These are phyloP conservation scores for Drosophila trichaetosa DNA, from an alignment of 2,888 invertebrate genomes.

Conservation along the genomic window DNA sequence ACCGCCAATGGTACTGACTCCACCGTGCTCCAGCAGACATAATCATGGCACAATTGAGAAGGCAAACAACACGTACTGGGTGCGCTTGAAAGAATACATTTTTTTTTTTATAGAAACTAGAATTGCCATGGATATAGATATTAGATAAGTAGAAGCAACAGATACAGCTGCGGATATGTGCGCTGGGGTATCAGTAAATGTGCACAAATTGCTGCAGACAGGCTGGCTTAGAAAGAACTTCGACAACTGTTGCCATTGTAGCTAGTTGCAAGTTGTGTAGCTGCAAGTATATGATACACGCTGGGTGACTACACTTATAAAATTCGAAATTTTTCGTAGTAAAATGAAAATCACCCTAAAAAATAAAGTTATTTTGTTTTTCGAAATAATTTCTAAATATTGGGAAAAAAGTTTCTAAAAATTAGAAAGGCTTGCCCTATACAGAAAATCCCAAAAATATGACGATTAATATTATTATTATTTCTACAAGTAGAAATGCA, in stretches of 20 bases:
- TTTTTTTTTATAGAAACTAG: conserved; percentile 9
- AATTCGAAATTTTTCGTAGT: not conserved
- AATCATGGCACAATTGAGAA: conserved; percentile 72
- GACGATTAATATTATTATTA: not conserved
- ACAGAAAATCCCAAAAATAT: not conserved
- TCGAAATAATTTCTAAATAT: not conserved
- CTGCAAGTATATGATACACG: conserved; percentile 3
- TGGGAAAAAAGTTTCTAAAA: not conserved
- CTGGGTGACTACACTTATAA: not conserved
- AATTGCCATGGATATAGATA: conserved; percentile 50
- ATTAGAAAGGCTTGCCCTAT: no score
- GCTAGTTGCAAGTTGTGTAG: conserved; percentile 1
- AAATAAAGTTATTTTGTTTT: not conserved
- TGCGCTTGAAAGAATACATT: conserved; percentile 29
- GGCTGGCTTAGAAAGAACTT: conserved; percentile 39
- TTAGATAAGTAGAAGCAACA: conserved; percentile 55
- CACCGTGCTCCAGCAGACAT: conserved; percentile 37
- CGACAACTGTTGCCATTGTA: conserved; percentile 66
- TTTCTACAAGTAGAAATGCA: not conserved
- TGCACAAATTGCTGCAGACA: conserved; percentile 73
- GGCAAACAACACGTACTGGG: conserved; percentile 73
- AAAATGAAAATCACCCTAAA: not conserved
- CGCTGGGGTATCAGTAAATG: conserved; percentile 56
- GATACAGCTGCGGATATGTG: conserved; percentile 50
- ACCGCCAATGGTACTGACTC: not conserved